Evolutionary conservation across 2,113 vertebrate species (phyloP), one percentile per base, ranked within the genome.

Genomic region (Serranochromis macrocephalus): DNA sequence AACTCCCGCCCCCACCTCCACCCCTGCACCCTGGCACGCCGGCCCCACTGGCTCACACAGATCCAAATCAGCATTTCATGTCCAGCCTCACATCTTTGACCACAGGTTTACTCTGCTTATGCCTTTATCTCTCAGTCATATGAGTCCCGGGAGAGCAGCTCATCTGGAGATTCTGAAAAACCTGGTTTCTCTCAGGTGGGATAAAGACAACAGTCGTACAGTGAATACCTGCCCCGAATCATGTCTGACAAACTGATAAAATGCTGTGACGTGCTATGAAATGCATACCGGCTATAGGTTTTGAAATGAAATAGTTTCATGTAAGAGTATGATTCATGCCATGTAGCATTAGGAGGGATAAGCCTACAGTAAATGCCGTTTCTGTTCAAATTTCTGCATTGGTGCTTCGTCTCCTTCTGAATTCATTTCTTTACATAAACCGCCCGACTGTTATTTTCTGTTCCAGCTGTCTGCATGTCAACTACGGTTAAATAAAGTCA

Each of bases 381-480:
- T 66, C 45, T 89, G 80, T 75, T 87, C 89, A 87, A 88, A 57
- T 83, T 83, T 40, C 31, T 51, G 29, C 55, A 17, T 81, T 54
- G 24, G 54, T 55, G 84, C 61, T 63, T 91, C 66, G 71, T 85
- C 82, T 68, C 55, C 81, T 86, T 53, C 68, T 66, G 66, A 83
- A 49, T 88, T 91, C 68, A 61, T 73, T 31, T 36, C 17, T 84
- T 73, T 17, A 66, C 51, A 87, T 19, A 6, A 9, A 38, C 73
- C 78, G 5, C 10, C 79, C 31, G 12, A 26, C 95, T 93, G 92
- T 95, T 91, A 91, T 96, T 95, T 95, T 96, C 93, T 93, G 87
- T 96, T 94, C 93, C 92, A 92, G 91, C 94, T 95, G 96, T 96
- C 96, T 96, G 81, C 93, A 93, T 93, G 95, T 94, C 91, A 88